Evolutionary conservation across 1,140 invertebrate genomes (phyloP).

Genomic region (Cherax quadricarinatus): DNA sequence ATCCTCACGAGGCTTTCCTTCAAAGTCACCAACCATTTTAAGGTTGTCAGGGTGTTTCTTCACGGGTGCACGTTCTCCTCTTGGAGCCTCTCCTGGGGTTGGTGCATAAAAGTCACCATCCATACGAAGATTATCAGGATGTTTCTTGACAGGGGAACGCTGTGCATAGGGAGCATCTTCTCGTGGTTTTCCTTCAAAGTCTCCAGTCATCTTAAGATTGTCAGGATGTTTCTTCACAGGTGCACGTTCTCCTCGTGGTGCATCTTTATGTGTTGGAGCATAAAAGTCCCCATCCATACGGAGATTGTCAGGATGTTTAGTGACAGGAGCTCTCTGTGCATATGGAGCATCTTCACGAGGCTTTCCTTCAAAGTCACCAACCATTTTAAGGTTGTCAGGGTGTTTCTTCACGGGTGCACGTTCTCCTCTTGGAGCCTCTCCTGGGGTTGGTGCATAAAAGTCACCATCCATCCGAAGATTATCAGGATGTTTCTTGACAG

Average conservation of each 20-base stretch:
- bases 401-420: constrained; percentile 47
- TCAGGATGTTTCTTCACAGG: constrained; percentile 60
- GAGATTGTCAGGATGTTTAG: constrained; percentile 60
- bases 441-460: constrained; percentile 48
- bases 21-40: constrained; percentile 50
- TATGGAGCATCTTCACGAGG: too few relatives aligned
- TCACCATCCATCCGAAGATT: constrained; percentile 59
- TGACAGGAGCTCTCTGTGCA: constrained; percentile 40
- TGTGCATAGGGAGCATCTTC: constrained; percentile 50
- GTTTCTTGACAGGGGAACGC: constrained; percentile 43
- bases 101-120: constrained; percentile 63
- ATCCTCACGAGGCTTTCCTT: constrained; percentile 55
- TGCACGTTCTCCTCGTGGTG: constrained; percentile 47
- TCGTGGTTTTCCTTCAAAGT: constrained; percentile 58
- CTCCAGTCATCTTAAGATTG: constrained; percentile 44
- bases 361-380: constrained; percentile 59
- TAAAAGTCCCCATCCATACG: constrained; percentile 62
- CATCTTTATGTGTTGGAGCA: constrained; percentile 49
- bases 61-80: constrained; percentile 47
- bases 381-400: constrained; percentile 57
- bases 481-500: constrained; percentile 57
- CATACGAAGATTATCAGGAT: constrained; percentile 59
- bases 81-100: constrained; percentile 38
- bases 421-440: constrained; percentile 49
- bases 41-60: constrained; percentile 64